phyloP scores from a whole-genome alignment of 2,113 vertebrate species.

The Scomber scombrus region DNA sequence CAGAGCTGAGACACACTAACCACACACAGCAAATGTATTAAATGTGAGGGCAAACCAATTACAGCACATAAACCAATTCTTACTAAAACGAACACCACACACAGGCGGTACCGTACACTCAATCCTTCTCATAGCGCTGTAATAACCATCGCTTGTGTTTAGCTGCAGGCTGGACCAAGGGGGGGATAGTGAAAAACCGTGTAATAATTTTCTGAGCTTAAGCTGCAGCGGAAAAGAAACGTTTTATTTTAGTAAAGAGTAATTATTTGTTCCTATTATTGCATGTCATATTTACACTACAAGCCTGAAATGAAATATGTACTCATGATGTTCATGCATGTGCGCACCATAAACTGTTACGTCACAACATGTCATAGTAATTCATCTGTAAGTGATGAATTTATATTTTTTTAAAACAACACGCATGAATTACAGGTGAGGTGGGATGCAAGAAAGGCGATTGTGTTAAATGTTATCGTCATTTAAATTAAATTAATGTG shows the following conservation, averaged over 20 bases:
- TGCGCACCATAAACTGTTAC: too few species aligned
- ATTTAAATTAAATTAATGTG: background rate
- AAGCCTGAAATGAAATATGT: background rate
- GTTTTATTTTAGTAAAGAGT: constrained; percentile 38
- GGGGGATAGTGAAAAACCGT: constrained; percentile 14
- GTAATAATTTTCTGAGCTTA: constrained; percentile 34
- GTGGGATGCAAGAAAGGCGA: background rate
- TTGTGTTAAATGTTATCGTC: background rate
- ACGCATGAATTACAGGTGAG: constrained; percentile 13
- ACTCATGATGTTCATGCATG: background rate
- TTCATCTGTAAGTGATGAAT: background rate
- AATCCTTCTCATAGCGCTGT: constrained; percentile 10
- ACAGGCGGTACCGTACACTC: background rate
- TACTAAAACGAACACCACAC: constrained; percentile 19
- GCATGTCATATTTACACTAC: constrained; percentile 23
- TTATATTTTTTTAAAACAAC: background rate
- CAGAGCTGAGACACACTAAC: constrained; percentile 17
- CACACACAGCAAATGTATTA: constrained; percentile 34
- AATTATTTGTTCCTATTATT: constrained; percentile 17
- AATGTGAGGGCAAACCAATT: constrained; percentile 65
- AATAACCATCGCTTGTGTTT: constrained; percentile 41
- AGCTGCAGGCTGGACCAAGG: constrained; percentile 33
- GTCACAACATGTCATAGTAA: background rate
- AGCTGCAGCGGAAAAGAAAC: constrained; percentile 26
- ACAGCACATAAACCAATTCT: constrained; percentile 39